Evolutionary conservation across 2,113 vertebrate genomes (phyloP).

Genomic region (Nothocercus julius): DNA sequence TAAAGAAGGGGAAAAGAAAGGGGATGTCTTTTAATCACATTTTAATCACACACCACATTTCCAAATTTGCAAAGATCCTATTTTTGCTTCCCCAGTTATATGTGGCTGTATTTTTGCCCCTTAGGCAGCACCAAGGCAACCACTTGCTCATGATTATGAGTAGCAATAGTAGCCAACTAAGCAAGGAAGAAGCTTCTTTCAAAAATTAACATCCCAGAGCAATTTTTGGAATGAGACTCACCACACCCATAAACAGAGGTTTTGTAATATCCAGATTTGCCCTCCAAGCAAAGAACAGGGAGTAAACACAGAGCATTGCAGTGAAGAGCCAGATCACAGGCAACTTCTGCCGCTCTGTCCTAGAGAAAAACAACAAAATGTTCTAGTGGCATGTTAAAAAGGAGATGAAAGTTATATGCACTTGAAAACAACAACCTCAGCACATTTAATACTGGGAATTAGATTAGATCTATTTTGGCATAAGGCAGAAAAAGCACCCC

Average conservation of each 20-base stretch:
- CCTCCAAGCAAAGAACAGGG: slow-evolving; percentile 95
- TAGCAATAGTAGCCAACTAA: no score
- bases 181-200: not conserved
- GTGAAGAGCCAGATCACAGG: slow-evolving; percentile 83
- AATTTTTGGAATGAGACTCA: slow-evolving; percentile 70
- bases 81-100: not conserved
- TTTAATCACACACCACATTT: not conserved
- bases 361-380: not conserved
- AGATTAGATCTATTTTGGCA: not conserved
- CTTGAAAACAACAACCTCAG: not conserved
- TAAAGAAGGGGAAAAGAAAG: not conserved
- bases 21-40: no score
- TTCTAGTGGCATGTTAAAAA: not conserved
- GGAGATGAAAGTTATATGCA: fast-evolving
- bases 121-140: not conserved
- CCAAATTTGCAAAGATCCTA: not conserved
- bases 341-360: slow-evolving; percentile 70
- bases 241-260: slow-evolving; percentile 93
- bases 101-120: not conserved
- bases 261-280: slow-evolving; percentile 94
- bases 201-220: not conserved
- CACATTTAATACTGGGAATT: not conserved
- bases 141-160: not conserved
- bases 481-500: not conserved
- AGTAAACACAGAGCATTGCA: slow-evolving; percentile 89